Conservation (phyloP, 2,888 invertebrate genomes). For the Nineta flava region DNA sequence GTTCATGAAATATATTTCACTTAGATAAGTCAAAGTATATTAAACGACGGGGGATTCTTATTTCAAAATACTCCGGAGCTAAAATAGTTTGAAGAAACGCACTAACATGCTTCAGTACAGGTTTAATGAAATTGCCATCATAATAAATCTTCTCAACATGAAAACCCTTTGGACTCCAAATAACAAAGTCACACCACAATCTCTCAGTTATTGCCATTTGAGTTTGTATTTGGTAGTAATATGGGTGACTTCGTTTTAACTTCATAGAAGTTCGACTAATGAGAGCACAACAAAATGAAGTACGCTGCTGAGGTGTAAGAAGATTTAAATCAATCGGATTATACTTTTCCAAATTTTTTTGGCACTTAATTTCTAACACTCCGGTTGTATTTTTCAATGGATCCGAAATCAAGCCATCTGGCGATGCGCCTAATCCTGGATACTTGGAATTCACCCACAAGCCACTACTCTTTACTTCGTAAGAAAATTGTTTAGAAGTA, state of each 20-base stretch:
- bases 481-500: constrained; percentile 7
- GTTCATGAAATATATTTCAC: no score
- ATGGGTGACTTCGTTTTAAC: neutral
- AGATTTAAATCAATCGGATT: neutral
- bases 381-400: constrained; percentile 6
- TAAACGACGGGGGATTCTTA: neutral
- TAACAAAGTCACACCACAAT: no score
- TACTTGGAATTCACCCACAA: constrained; percentile 10
- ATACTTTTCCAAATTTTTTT: neutral
- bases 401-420: constrained; percentile 10
- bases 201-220: neutral
- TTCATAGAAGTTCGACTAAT: neutral
- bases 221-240: neutral
- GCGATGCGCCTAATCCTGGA: constrained; percentile 8
- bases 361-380: neutral
- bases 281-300: neutral
- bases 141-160: neutral
- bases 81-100: neutral
- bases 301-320: constrained; percentile 1
- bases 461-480: constrained; percentile 9
- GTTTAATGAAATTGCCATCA: neutral
- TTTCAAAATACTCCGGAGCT: no score
- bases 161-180: neutral
- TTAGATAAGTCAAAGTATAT: no score
- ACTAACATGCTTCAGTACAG: neutral